phyloP scores from a whole-genome alignment of 2,888 invertebrate species.

The Zonitis immaculata region DNA sequence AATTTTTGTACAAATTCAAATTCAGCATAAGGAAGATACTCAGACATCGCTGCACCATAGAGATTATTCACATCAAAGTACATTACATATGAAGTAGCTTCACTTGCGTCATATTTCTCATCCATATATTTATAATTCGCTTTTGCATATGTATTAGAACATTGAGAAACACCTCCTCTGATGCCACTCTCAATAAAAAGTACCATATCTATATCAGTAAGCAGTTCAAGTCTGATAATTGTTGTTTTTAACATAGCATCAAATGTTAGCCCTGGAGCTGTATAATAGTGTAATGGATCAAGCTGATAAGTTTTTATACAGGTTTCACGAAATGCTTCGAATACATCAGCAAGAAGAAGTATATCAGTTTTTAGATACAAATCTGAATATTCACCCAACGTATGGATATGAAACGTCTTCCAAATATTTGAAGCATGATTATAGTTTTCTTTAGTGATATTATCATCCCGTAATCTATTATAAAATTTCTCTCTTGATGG shows the following conservation, averaged over 20 bases:
- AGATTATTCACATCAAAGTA: constrained; percentile 37
- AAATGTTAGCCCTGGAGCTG: constrained; percentile 32
- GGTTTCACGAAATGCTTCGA: constrained; percentile 32
- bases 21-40: constrained; percentile 28
- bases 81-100: constrained; percentile 27
- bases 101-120: constrained; percentile 21
- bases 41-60: constrained; percentile 28
- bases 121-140: constrained; percentile 36
- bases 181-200: constrained; percentile 30
- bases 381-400: constrained; percentile 28
- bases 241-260: constrained; percentile 36
- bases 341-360: constrained; percentile 31
- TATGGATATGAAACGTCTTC: constrained; percentile 26
- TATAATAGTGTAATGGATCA: constrained; percentile 35
- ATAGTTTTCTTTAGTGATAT: constrained; percentile 25
- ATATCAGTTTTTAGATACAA: constrained; percentile 34
- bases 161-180: constrained; percentile 33
- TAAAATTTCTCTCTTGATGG: constrained; percentile 6
- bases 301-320: constrained; percentile 27
- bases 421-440: constrained; percentile 27
- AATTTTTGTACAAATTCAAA: constrained; percentile 26
- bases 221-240: constrained; percentile 27
- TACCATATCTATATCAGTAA: constrained; percentile 32
- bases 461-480: constrained; percentile 14
- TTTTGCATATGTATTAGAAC: constrained; percentile 27